Percentiles rank a stretch among this genome's conserved stretches.
Conservation (phyloP, 2,797 vertebrate species). For the Tauraco hartlaubi region DNA sequence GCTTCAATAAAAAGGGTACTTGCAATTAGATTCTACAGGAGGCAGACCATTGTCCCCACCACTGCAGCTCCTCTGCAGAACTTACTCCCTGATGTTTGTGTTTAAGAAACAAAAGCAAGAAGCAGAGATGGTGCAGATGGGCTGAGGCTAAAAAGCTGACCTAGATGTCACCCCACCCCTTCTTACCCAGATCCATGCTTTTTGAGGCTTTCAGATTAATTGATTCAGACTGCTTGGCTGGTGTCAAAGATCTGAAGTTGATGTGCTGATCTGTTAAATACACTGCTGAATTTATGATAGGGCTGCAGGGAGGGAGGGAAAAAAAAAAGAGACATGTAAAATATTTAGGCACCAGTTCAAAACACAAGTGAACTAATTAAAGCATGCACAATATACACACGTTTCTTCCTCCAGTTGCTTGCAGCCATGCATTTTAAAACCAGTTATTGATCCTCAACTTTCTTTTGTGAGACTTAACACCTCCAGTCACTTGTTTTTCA, state of each 20-base stretch:
- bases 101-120: conserved; percentile 58
- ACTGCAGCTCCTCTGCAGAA: not conserved
- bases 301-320: conserved; percentile 54
- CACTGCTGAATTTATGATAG: conserved; percentile 69
- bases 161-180: conserved; percentile 5
- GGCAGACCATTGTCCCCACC: not conserved
- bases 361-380: conserved; percentile 48
- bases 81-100: not conserved
- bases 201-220: conserved; percentile 93
- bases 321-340: not conserved
- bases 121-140: conserved; percentile 42
- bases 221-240: conserved; percentile 80
- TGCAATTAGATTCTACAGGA: conserved; percentile 13
- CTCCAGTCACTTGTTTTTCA: conserved; percentile 18
- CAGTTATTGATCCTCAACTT: conserved; percentile 20
- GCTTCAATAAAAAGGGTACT: conserved; percentile 4
- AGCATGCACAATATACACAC: not conserved
- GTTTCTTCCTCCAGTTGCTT: not conserved
- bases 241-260: conserved; percentile 78
- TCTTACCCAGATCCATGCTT: conserved; percentile 97
- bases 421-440: conserved; percentile 23
- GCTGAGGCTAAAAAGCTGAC: conserved; percentile 37
- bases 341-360: conserved; percentile 39
- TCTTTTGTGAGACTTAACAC: conserved; percentile 23
- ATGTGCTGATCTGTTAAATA: conserved; percentile 79